A percentile compares a stretch with the other conserved stretches of the same genome.
phyloP scores from a whole-genome alignment of 2,888 invertebrate genomes.

The Alentia gelatinosa region DNA sequence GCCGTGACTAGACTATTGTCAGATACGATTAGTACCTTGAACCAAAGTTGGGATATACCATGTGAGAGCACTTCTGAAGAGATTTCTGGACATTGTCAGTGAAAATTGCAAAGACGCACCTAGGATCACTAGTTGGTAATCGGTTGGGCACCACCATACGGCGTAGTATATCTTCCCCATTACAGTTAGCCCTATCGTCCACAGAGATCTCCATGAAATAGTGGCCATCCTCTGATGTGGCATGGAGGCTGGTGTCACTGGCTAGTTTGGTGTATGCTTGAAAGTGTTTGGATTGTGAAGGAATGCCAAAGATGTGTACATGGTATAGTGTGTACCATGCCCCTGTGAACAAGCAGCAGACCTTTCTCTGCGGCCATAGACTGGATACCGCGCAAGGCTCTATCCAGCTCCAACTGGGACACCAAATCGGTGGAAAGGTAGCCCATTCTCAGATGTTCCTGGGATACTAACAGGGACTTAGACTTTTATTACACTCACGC shows the following conservation, averaged over 20 bases:
- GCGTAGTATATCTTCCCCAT: neutral
- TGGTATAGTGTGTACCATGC: neutral
- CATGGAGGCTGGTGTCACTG: neutral
- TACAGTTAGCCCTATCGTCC: neutral
- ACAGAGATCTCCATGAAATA: neutral
- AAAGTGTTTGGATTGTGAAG: too few relatives aligned
- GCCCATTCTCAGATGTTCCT: too few relatives aligned
- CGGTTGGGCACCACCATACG: neutral
- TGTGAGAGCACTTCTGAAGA: neutral
- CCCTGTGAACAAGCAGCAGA: neutral
- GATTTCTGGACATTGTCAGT: neutral
- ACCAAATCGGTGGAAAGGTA: neutral
- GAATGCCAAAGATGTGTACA: neutral
- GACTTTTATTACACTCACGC: too few relatives aligned
- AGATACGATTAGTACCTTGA: neutral
- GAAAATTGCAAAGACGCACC: neutral
- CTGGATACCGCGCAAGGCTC: neutral
- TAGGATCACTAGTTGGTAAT: neutral
- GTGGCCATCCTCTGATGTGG: neutral
- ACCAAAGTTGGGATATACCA: neutral
- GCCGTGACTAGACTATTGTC: neutral
- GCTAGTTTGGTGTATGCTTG: neutral
- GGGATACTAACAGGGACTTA: too few relatives aligned
- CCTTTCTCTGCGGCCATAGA: neutral
- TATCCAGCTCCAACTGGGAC: neutral